These are phyloP conservation scores for Hoplodrina blanda DNA, from an alignment of 2,888 invertebrate species.

Conservation along the genomic window DNA sequence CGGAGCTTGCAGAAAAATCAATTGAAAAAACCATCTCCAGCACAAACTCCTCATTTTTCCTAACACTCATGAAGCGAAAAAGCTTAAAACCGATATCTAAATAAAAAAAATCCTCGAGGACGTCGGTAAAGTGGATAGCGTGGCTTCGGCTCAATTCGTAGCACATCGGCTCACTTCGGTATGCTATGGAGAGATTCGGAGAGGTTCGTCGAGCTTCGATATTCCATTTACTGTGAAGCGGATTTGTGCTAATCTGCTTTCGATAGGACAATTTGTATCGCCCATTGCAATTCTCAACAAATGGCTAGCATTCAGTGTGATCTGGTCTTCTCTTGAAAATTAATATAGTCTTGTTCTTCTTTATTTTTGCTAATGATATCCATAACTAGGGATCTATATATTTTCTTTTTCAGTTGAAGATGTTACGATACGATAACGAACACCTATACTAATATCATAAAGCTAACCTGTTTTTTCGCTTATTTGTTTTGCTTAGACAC, in stretches of 20 bases:
- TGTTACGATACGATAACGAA: too few relatives aligned
- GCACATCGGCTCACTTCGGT: constrained; percentile 17
- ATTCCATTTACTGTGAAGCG: constrained; percentile 63
- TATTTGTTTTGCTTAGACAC: too few relatives aligned
- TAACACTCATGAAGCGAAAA: constrained; percentile 49
- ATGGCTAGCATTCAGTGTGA: constrained; percentile 28
- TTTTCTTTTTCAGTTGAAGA: too few relatives aligned
- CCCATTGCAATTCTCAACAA: constrained; percentile 53
- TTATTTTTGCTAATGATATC: neutral
- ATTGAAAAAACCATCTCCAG: constrained; percentile 12
- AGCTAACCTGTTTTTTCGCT: too few relatives aligned
- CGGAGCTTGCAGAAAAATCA: constrained; percentile 22
- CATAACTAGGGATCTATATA: too few relatives aligned
- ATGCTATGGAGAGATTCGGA: constrained; percentile 32
- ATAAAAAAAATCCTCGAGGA: constrained; percentile 32
- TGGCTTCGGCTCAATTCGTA: constrained; percentile 35
- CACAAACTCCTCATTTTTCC: constrained; percentile 34
- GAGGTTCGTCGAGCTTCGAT: constrained; percentile 37
- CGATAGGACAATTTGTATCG: constrained; percentile 60
- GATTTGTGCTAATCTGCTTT: constrained; percentile 62
- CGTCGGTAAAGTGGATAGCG: constrained; percentile 41
- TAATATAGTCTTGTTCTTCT: neutral
- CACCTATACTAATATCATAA: too few relatives aligned
- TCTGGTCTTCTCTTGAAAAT: constrained; percentile 17
- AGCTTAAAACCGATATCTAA: constrained; percentile 49